Conservation (phyloP, 2,797 vertebrate genomes). For the Heliangelus exortis region DNA sequence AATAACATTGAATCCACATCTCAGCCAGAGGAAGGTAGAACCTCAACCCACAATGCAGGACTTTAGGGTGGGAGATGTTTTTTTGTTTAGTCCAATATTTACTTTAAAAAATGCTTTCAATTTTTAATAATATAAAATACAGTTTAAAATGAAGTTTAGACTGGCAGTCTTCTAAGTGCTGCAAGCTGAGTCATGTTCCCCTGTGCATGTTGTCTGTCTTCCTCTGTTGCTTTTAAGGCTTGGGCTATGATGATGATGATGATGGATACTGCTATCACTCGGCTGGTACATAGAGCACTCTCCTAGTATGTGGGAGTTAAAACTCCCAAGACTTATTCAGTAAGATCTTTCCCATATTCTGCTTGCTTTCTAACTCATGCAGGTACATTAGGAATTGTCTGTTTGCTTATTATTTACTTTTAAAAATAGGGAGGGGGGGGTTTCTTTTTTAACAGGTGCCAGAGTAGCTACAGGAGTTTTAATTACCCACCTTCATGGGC, state of each 20-base stretch:
- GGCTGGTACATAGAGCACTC: not conserved
- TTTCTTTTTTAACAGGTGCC: not conserved
- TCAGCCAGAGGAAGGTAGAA: not conserved
- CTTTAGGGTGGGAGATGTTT: not conserved
- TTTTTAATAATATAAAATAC: not conserved
- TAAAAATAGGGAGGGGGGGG: not conserved
- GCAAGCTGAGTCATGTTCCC: not conserved
- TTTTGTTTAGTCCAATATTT: not conserved
- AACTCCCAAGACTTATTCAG: not conserved
- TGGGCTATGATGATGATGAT: not conserved
- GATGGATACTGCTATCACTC: not conserved
- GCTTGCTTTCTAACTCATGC: not conserved
- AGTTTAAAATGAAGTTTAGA: not conserved
- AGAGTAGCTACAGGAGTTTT: not conserved
- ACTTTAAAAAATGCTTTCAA: not conserved
- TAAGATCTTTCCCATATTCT: not conserved
- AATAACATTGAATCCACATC: not conserved
- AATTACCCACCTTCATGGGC: not conserved
- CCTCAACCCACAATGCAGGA: not conserved
- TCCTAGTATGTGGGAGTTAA: not conserved
- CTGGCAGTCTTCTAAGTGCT: not conserved
- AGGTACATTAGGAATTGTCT: not conserved
- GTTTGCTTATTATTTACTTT: not conserved
- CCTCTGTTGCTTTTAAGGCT: not conserved
- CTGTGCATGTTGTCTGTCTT: not conserved